Percentiles rank a stretch among this genome's conserved stretches.
phyloP scores from a whole-genome alignment of 2,797 vertebrate genomes.

The Leptodactylus fallax region DNA sequence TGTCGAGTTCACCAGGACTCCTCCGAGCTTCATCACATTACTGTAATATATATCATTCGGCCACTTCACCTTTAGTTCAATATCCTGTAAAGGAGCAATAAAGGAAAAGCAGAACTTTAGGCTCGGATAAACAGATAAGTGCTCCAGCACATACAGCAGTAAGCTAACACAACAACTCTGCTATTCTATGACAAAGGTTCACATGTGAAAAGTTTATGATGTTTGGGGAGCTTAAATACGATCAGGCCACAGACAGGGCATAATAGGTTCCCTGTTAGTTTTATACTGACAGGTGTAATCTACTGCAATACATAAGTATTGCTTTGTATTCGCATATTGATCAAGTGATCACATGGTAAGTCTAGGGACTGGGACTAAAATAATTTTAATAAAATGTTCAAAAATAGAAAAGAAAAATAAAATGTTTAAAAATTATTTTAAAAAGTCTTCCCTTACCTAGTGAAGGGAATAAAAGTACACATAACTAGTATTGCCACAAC shows the following conservation, averaged over 20 bases:
- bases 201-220: no score
- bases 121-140: neutral
- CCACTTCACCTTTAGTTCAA: slow-evolving; percentile 94
- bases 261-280: no score
- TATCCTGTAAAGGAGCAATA: slow-evolving; percentile 76
- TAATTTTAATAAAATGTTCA: no score
- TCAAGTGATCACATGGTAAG: neutral
- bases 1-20: slow-evolving; percentile 92
- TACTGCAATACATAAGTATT: no score
- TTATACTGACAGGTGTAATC: no score
- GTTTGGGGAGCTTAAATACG: neutral
- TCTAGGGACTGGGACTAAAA: neutral
- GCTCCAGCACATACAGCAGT: neutral
- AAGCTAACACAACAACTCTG: neutral
- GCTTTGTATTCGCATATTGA: no score
- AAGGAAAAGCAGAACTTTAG: neutral
- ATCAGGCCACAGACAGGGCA: neutral
- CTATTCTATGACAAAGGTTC: no score
- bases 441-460: no score
- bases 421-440: no score
- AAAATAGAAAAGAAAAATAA: no score
- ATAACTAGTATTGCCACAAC: no score
- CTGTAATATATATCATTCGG: slow-evolving; percentile 96
- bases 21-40: slow-evolving; percentile 89
- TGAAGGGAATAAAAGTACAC: no score